Conservation (phyloP, 2,797 vertebrate species). For the Eulemur coronatus region DNA sequence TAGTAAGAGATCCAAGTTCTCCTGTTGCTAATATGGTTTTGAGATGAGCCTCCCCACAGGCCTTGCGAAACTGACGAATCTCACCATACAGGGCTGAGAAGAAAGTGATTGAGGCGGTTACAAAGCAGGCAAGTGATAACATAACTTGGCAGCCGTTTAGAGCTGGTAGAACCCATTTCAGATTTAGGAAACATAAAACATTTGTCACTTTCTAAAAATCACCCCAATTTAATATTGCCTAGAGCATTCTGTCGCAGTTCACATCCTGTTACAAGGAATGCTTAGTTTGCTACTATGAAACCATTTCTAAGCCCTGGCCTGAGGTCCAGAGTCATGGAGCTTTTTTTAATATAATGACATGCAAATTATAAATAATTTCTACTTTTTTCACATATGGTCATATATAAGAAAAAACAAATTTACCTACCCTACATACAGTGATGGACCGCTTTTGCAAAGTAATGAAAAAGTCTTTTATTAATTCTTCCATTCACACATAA, state of each 20-base stretch:
- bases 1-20: slow-evolving; percentile 93
- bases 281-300: background rate
- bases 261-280: slow-evolving; percentile 1
- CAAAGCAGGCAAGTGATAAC: slow-evolving; percentile 58
- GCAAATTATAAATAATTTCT: slow-evolving; percentile 52
- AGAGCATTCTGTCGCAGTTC: slow-evolving; percentile 30
- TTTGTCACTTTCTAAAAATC: slow-evolving; percentile 72
- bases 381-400: background rate
- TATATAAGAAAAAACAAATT: background rate
- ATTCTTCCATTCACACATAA: slow-evolving; percentile 7
- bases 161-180: slow-evolving; percentile 48
- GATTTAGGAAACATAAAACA: slow-evolving; percentile 66
- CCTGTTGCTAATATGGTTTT: slow-evolving; percentile 97
- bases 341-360: slow-evolving; percentile 45
- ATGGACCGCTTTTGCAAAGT: background rate
- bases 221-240: slow-evolving; percentile 67
- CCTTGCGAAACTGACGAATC: slow-evolving; percentile 91
- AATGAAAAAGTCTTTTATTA: background rate
- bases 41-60: slow-evolving; percentile 95
- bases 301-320: background rate
- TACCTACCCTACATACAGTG: background rate
- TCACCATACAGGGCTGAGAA: slow-evolving; percentile 92
- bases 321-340: background rate
- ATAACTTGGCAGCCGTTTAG: slow-evolving; percentile 35
- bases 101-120: slow-evolving; percentile 53